These are phyloP conservation scores for Alectoris magna DNA, from an alignment of 2,797 vertebrate genomes.

Conservation along the genomic window DNA sequence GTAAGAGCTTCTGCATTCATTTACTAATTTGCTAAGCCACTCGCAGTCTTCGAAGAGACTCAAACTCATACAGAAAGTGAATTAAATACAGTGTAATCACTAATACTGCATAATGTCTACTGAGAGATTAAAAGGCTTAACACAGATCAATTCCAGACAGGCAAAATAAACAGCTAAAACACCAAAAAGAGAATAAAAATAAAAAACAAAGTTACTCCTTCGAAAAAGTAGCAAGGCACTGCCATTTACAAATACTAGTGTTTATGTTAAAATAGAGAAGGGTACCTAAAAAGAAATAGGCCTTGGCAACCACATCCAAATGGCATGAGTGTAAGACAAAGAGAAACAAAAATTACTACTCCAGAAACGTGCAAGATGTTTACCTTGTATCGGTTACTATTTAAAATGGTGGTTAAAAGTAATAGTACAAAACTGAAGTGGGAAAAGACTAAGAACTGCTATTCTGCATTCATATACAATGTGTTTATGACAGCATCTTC, in stretches of 20 bases:
- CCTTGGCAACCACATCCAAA: constrained; percentile 73
- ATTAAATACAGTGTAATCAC: constrained; percentile 60
- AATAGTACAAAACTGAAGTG: constrained; percentile 60
- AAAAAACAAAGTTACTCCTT: constrained; percentile 62
- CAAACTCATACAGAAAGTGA: constrained; percentile 59
- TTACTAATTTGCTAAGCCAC: constrained; percentile 53
- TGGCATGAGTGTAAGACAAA: constrained; percentile 66
- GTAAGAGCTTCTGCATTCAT: constrained; percentile 54
- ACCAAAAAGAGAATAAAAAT: constrained; percentile 50
- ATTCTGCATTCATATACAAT: constrained; percentile 64
- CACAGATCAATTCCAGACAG: constrained; percentile 57
- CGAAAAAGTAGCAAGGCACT: constrained; percentile 67
- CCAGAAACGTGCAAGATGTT: constrained; percentile 77
- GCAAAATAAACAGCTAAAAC: constrained; percentile 72
- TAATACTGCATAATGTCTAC: constrained; percentile 63
- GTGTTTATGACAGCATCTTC: constrained; percentile 64
- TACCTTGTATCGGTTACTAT: constrained; percentile 70
- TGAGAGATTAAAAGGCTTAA: constrained; percentile 59
- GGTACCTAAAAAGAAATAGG: constrained; percentile 67
- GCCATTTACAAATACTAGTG: constrained; percentile 71
- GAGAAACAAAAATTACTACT: constrained; percentile 73
- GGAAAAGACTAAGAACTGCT: constrained; percentile 57
- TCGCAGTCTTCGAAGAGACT: constrained; percentile 55
- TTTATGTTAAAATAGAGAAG: constrained; percentile 73
- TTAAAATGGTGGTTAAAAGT: constrained; percentile 67